These are phyloP conservation scores for Cyprinella venusta DNA, from an alignment of 2,797 vertebrate species.

Conservation along the genomic window DNA sequence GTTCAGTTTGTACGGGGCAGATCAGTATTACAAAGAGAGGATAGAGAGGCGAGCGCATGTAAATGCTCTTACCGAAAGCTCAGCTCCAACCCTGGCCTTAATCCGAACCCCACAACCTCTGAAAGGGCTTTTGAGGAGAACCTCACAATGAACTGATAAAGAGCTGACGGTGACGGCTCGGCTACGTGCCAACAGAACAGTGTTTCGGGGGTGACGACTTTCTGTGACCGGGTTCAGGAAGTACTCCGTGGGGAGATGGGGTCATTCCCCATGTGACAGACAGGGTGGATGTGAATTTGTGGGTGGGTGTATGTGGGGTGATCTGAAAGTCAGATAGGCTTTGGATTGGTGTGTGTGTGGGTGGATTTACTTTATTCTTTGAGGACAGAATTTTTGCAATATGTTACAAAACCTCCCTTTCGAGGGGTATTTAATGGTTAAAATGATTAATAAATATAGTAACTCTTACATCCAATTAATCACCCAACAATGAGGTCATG, in stretches of 20 bases:
- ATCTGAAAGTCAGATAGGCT: constrained; percentile 29
- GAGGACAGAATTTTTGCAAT: background rate
- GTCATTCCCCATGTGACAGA: constrained; percentile 41
- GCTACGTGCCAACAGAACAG: constrained; percentile 42
- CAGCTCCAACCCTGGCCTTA: constrained; percentile 50
- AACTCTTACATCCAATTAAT: background rate
- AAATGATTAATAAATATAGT: background rate
- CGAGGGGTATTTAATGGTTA: background rate
- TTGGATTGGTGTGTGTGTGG: constrained; percentile 17
- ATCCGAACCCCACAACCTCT: constrained; percentile 56
- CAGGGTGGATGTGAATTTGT: constrained; percentile 27
- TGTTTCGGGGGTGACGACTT: constrained; percentile 33
- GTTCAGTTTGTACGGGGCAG: constrained; percentile 36
- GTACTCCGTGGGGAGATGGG: constrained; percentile 31
- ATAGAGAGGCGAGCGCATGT: constrained; percentile 47
- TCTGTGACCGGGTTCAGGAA: constrained; percentile 44
- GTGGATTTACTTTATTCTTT: constrained; percentile 21
- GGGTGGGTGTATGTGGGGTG: constrained; percentile 5
- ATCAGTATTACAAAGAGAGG: constrained; percentile 43
- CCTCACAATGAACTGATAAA: constrained; percentile 58
- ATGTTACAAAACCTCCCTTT: constrained; percentile 10
- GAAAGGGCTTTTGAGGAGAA: constrained; percentile 62
- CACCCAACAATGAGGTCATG: background rate
- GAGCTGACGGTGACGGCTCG: constrained; percentile 52
- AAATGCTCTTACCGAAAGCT: constrained; percentile 49